Evolutionary conservation across 2,888 invertebrate genomes (phyloP).

Genomic region (Lysandra bellargus): DNA sequence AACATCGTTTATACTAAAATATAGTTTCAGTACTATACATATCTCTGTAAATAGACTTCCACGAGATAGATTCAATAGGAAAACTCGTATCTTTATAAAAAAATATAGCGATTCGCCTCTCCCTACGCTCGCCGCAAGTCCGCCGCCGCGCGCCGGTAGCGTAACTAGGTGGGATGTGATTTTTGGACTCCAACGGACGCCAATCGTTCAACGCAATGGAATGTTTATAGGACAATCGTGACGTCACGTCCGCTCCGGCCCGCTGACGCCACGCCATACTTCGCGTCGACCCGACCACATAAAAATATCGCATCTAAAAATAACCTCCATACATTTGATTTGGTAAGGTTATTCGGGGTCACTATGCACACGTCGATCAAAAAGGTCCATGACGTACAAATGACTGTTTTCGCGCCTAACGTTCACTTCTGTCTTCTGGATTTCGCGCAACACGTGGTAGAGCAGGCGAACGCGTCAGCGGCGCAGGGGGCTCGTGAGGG

Average conservation of each 20-base stretch:
- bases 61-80: conserved; percentile 56
- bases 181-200: conserved; percentile 65
- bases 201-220: conserved; percentile 65
- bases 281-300: not conserved
- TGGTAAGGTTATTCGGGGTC: not conserved
- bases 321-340: not conserved
- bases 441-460: not conserved
- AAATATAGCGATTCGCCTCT: conserved; percentile 59
- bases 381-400: not conserved
- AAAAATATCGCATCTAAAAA: not conserved
- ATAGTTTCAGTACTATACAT: conserved; percentile 68
- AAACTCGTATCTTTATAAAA: conserved; percentile 67
- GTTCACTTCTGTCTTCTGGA: not conserved
- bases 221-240: conserved; percentile 55
- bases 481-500: not conserved
- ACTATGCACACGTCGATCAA: not conserved
- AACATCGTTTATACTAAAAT: conserved; percentile 70
- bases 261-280: not conserved
- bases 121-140: conserved; percentile 40
- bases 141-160: conserved; percentile 49
- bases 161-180: conserved; percentile 72
- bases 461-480: not conserved
- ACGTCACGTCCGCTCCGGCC: conserved; percentile 27
- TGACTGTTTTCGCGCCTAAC: not conserved
- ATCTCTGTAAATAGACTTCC: conserved; percentile 74